Evolutionary conservation across 2,888 invertebrate species (phyloP), one percentile per base, ranked within the genome.

Genomic region (Tiliacea citrago): DNA sequence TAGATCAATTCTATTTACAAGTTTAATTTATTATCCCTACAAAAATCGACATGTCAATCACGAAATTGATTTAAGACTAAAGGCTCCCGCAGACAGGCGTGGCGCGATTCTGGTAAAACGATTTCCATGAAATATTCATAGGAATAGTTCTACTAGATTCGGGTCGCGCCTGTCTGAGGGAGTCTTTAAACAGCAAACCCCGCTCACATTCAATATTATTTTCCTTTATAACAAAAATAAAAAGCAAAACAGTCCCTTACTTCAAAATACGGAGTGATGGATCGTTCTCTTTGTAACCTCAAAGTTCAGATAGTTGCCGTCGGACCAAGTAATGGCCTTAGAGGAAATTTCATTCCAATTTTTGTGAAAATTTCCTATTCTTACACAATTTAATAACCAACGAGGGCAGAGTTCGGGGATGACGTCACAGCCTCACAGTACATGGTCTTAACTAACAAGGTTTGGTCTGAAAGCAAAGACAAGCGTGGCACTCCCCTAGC

Each of bases 381-480:
- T 83, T 65, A 80, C 74, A 79, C 87, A 91, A 91, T 91, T 89
- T 91, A 90, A 92, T 92, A 92, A 90, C 88, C 88, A 89, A 88
- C 89, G 81, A 77, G 87, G 88, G 88, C 86, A 86, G 85, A 88
- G 89, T 92, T 83, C 68, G 82, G 74, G 68, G 78, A 87, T 89
- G 90, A 91, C 91, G 90, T 90, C 89, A 67, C 35, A 60, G n/a
- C 75, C 68, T 67, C n/a, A 88, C 84, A 81, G 75, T 82, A 74
- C 75, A 87, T 86, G 81, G 82, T 83, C 87, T 84, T 86, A 88
- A 80, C 88, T 91, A 93, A 92, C 91, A 85, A 88, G 90, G 88
- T 93, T 93, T 90, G 80, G 84, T 86, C 81, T 88, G 82, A 90
- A 88, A 90, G 91, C 90, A 91, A 89, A 90, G 91, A 91, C 89